phyloP scores from a whole-genome alignment of 53 echinoderm and acorn worm genomes.

The Paracentrotus lividus region DNA sequence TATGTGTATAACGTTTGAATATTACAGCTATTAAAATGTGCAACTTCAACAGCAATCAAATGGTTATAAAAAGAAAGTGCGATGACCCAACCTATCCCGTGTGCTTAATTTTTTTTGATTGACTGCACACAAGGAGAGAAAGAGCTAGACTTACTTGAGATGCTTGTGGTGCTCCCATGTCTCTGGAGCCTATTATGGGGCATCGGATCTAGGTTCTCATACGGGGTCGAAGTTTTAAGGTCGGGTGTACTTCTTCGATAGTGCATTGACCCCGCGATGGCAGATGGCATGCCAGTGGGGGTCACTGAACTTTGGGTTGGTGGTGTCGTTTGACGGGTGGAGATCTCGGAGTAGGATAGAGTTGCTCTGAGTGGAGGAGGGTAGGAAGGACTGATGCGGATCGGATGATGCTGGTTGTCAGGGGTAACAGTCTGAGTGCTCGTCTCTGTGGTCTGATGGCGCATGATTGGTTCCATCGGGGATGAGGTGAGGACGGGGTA shows the following conservation, averaged over 20 bases:
- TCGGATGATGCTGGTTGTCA: background rate
- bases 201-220: conserved; percentile 16
- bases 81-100: background rate
- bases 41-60: conserved; percentile 4
- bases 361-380: conserved; percentile 94
- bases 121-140: background rate
- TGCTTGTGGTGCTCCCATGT: conserved; percentile 48
- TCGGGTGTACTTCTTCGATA: conserved; percentile 71
- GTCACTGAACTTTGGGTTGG: conserved; percentile 39
- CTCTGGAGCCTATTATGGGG: conserved; percentile 33
- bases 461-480: background rate
- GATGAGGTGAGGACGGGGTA: conserved; percentile 48
- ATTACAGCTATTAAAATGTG: no score
- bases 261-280: conserved; percentile 58
- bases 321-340: conserved; percentile 66
- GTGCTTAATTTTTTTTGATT: background rate
- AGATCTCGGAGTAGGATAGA: conserved; percentile 82
- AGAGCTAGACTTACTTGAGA: conserved; percentile 67
- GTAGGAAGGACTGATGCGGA: conserved; percentile 82
- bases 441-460: background rate
- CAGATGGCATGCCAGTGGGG: conserved; percentile 60
- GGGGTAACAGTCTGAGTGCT: conserved; percentile 41
- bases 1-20: no score
- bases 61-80: conserved; percentile 25
- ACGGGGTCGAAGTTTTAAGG: conserved; percentile 66